A percentile compares a stretch with the other conserved stretches of the same genome.
phyloP scores from a whole-genome alignment of 2,888 invertebrate species.

The Darwinula stevensoni region DNA sequence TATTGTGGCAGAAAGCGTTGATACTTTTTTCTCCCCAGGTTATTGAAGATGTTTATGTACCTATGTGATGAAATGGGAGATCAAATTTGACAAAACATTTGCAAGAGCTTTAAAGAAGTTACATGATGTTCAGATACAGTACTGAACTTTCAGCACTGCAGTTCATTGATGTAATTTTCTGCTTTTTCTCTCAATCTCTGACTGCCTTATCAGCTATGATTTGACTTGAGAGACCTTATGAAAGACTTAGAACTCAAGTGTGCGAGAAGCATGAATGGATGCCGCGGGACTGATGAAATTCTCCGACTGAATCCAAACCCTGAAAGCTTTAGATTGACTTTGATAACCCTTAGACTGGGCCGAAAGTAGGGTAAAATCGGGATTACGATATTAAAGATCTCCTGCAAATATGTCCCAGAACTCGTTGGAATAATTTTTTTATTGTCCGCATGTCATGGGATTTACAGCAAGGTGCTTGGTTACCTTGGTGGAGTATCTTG shows the following conservation, averaged over 20 bases:
- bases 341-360: slow-evolving; percentile 94
- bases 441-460: slow-evolving; percentile 56
- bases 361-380: no score
- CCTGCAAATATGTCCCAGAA: no score
- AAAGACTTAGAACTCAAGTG: slow-evolving; percentile 88
- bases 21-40: slow-evolving; percentile 36
- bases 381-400: no score
- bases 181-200: background rate
- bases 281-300: slow-evolving; percentile 95
- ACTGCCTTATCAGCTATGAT: slow-evolving; percentile 11
- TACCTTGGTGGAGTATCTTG: slow-evolving; percentile 95
- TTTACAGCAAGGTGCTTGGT: slow-evolving; percentile 92
- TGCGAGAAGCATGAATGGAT: slow-evolving; percentile 86
- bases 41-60: slow-evolving; percentile 95
- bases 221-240: slow-evolving; percentile 59
- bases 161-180: background rate
- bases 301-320: slow-evolving; percentile 77
- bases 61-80: slow-evolving; percentile 92
- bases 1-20: slow-evolving; percentile 3
- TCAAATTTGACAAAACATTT: slow-evolving; percentile 95
- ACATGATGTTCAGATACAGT: slow-evolving; percentile 38
- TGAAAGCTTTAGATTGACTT: slow-evolving; percentile 68
- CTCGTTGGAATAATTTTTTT: no score
- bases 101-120: slow-evolving; percentile 80
- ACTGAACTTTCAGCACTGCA: slow-evolving; percentile 1